phyloP scores from a whole-genome alignment of 2,888 invertebrate genomes.

The Cyrtodaria siliqua region DNA sequence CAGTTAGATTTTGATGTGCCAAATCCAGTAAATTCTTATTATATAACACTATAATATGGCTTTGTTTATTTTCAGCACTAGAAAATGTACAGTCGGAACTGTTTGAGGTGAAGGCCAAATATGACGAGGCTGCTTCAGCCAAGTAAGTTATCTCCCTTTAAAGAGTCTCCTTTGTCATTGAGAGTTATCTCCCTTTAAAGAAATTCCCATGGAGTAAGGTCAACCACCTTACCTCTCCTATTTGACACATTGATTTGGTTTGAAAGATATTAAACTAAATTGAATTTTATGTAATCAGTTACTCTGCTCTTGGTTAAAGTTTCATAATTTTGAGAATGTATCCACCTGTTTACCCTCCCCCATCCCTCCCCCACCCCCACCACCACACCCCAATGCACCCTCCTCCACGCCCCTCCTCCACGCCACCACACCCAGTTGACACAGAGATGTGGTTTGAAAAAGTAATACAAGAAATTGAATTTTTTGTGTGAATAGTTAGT shows the following conservation, averaged over 20 bases:
- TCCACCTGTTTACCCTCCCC: background rate
- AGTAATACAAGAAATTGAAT: background rate
- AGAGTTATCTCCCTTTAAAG: slow-evolving; percentile 18
- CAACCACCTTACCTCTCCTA: too few relatives aligned
- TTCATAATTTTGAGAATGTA: too few relatives aligned
- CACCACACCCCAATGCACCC: too few relatives aligned
- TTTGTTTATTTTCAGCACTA: slow-evolving; percentile 84
- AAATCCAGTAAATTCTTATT: too few relatives aligned
- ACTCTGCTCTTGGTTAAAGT: too few relatives aligned
- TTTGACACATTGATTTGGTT: too few relatives aligned
- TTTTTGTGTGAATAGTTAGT: background rate
- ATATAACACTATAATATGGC: too few relatives aligned
- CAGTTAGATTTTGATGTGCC: too few relatives aligned
- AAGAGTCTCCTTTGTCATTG: background rate
- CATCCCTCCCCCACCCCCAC: background rate
- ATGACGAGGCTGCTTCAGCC: slow-evolving; percentile 86
- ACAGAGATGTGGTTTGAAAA: background rate
- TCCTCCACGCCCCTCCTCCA: background rate
- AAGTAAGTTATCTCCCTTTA: slow-evolving; percentile 81
- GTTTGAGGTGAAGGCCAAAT: slow-evolving; percentile 86
- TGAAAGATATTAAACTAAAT: too few relatives aligned
- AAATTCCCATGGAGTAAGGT: too few relatives aligned
- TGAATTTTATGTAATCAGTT: too few relatives aligned
- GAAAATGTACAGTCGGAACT: slow-evolving; percentile 86
- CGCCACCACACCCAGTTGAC: background rate